A percentile compares a stretch with the other conserved stretches of the same genome.
Evolutionary conservation across 2,113 vertebrate genomes (phyloP).

Genomic region (Cathartes aura): DNA sequence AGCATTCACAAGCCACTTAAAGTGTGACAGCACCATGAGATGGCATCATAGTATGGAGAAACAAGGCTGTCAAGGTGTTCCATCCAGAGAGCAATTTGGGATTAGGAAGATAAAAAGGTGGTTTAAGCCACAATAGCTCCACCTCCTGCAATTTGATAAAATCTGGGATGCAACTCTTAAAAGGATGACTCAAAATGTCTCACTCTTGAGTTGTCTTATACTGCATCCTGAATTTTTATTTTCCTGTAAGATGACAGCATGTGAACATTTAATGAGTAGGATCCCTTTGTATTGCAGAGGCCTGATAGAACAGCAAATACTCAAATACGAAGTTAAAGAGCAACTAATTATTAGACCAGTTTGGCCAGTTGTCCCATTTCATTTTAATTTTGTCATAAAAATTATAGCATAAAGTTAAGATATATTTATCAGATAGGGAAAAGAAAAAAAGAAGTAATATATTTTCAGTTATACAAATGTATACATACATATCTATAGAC

Average conservation of each 20-base stretch:
- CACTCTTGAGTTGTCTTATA: neutral
- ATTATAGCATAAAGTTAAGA: neutral
- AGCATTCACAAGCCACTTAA: neutral
- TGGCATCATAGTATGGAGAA: neutral
- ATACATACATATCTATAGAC: neutral
- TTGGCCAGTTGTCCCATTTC: neutral
- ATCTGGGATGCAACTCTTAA: conserved; percentile 4
- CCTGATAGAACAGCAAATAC: neutral
- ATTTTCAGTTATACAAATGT: neutral
- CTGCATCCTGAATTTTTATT: neutral
- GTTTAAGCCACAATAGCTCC: neutral
- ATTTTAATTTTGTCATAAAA: neutral
- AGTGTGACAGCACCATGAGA: neutral
- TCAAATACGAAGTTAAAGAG: neutral
- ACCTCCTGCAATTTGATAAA: conserved; percentile 32
- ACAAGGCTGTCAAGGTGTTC: neutral
- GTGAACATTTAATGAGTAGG: neutral
- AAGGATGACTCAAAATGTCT: conserved; percentile 39
- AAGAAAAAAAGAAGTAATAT: neutral
- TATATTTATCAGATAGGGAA: neutral
- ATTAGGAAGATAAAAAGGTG: neutral
- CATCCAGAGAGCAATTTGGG: neutral
- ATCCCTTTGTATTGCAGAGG: neutral
- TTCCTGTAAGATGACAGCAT: neutral
- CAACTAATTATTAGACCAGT: neutral